Evolutionary conservation across 2,113 vertebrate genomes (phyloP).

Genomic region (Sebastes fasciatus): DNA sequence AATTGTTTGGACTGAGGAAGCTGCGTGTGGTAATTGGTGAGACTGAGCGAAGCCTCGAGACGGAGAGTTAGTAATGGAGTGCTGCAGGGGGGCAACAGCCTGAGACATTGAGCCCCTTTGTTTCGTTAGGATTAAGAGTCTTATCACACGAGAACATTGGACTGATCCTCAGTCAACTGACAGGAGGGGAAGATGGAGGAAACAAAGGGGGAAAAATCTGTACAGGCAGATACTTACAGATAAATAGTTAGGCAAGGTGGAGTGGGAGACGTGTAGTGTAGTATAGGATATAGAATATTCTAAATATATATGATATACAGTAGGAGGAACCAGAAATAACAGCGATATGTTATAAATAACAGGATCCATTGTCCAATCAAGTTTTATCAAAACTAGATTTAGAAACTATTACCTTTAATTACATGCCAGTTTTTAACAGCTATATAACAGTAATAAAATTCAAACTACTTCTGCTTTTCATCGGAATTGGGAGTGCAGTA

Average conservation of each 20-base stretch:
- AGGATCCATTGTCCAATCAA: not conserved
- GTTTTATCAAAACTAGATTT: not conserved
- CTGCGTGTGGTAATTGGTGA: conserved; percentile 67
- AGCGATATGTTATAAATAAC: not conserved
- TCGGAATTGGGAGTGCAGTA: not conserved
- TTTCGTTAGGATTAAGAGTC: conserved; percentile 73
- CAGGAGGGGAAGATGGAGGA: conserved; percentile 34
- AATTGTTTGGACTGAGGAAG: conserved; percentile 69
- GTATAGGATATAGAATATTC: not conserved
- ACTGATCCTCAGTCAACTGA: conserved; percentile 70
- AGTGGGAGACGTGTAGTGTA: not conserved
- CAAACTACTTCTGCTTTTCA: conserved; percentile 1
- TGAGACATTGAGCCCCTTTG: conserved; percentile 73
- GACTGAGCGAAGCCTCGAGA: conserved; percentile 60
- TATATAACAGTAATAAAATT: not conserved
- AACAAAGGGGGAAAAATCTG: conserved; percentile 41
- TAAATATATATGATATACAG: not conserved
- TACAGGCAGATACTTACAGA: conserved; percentile 5
- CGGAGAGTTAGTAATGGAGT: conserved; percentile 58
- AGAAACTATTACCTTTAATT: not conserved
- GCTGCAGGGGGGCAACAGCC: conserved; percentile 66
- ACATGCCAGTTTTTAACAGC: not conserved
- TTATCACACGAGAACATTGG: conserved; percentile 79
- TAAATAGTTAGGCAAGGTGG: not conserved
- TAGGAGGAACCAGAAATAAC: not conserved